phyloP scores from a whole-genome alignment of 1,140 invertebrate genomes.

The Drosophila murphyi region DNA sequence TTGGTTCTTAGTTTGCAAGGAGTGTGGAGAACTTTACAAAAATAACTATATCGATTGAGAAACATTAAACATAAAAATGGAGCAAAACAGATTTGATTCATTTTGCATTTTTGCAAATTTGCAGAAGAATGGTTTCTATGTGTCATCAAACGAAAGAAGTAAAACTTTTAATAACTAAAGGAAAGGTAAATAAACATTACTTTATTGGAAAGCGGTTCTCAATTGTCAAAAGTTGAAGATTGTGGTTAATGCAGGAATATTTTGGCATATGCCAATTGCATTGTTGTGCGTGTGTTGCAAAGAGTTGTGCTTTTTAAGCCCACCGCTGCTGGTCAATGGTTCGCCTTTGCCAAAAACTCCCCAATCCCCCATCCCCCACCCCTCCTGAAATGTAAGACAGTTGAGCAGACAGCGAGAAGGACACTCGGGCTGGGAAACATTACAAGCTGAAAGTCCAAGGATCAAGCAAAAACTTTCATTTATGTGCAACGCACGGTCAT shows the following conservation, averaged over 20 bases:
- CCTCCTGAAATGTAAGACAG: not conserved
- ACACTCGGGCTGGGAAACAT: constrained; percentile 2
- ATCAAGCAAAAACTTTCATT: constrained; percentile 75
- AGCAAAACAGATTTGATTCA: too few relatives aligned
- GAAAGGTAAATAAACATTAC: not conserved
- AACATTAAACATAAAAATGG: too few relatives aligned
- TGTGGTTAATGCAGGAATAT: constrained; percentile 20
- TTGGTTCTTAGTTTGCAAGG: too few relatives aligned
- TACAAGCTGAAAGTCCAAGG: constrained; percentile 36
- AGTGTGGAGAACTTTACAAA: too few relatives aligned
- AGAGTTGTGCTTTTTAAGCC: not conserved
- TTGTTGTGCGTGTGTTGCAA: constrained; percentile 19
- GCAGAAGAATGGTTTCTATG: too few relatives aligned
- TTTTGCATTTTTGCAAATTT: too few relatives aligned
- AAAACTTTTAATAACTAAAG: not conserved
- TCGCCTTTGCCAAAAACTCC: not conserved
- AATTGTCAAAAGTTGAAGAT: constrained; percentile 17
- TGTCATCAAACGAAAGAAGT: too few relatives aligned
- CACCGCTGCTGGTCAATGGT: not conserved
- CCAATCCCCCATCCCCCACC: not conserved
- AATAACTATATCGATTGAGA: too few relatives aligned
- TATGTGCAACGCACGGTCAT: constrained; percentile 78
- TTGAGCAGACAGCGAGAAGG: not conserved
- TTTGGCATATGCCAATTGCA: constrained; percentile 6
- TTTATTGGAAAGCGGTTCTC: not conserved